Evolutionary conservation across 2,113 vertebrate species (phyloP), one percentile per base, ranked within the genome.

Genomic region (Onychostruthus taczanowskii): DNA sequence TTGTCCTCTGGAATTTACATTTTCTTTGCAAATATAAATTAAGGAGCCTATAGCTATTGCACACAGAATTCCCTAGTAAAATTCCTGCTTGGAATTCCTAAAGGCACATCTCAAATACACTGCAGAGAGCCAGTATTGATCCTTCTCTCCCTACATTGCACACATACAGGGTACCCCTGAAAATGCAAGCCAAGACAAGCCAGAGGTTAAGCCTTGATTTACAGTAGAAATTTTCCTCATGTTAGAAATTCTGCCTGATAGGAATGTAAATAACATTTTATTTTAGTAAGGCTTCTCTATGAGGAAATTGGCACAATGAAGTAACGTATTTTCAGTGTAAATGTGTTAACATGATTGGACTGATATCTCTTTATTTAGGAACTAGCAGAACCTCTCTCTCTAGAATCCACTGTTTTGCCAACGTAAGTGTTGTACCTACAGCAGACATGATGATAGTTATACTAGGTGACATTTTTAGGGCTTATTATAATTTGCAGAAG

Each of bases 401-500:
- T 73, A 44, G 79, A 88, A 77, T 59, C 64, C 87, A 13, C 68
- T 75, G 35, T 90, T 95, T 96, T 92, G 64, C 76, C 91, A 84
- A 61, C 30, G 19, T 5, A 26, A n/a, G 16, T 64, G 76, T 69
- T 93, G 72, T 84, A 78, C 52, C 68, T 90, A 18, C 52, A 89
- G 73, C 69, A 92, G 89, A 89, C 52, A 31, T 5, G 78, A 90
- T 90, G 79, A 89, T 93, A 92, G 84, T 75, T 94, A 70, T 55
- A 61, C 44, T 49, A 26, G 69, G 19, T 94, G 95, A 92, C 64
- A 47, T 63, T 93, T 94, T 63, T 64, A 90, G 72, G 61, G 72
- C 50, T 94, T 90, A 55, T 86, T 95, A 84, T 95, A 93, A 93
- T 92, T 94, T 95, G 55, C 73, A 84, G 87, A 89, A 95, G 94